Conservation (phyloP, 92 coral and sea anemone genomes). For the Bergia sp. region DNA sequence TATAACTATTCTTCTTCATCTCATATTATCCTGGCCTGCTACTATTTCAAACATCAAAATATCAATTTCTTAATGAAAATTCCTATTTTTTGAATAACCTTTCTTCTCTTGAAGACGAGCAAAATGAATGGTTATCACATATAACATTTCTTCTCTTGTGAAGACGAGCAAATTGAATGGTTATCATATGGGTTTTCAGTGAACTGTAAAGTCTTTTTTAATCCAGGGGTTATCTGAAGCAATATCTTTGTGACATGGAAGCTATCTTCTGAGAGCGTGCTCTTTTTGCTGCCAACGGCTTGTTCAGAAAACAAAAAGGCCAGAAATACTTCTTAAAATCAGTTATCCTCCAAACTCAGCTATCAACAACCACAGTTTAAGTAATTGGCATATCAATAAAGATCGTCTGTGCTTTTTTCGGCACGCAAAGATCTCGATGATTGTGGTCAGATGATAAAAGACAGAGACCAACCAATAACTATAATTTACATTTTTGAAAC, state of each 20-base stretch:
- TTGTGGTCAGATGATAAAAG: no score
- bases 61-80: neutral
- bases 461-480: no score
- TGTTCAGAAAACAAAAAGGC: neutral
- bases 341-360: neutral
- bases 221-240: neutral
- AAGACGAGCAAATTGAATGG: no score
- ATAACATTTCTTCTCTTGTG: no score
- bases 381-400: neutral
- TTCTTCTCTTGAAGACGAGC: no score
- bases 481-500: no score
- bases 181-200: neutral
- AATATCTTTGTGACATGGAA: no score
- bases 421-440: neutral
- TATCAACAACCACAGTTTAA: neutral
- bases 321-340: neutral
- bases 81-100: neutral
- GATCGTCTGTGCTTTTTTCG: neutral
- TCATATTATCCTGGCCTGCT: neutral
- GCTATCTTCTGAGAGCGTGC: no score
- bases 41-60: no score
- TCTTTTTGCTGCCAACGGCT: neutral
- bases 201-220: no score
- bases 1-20: neutral
- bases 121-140: no score